A percentile compares a stretch with the other conserved stretches of the same genome.
Evolutionary conservation across 2,888 invertebrate genomes (phyloP).

Genomic region (Calameuta filiformis): DNA sequence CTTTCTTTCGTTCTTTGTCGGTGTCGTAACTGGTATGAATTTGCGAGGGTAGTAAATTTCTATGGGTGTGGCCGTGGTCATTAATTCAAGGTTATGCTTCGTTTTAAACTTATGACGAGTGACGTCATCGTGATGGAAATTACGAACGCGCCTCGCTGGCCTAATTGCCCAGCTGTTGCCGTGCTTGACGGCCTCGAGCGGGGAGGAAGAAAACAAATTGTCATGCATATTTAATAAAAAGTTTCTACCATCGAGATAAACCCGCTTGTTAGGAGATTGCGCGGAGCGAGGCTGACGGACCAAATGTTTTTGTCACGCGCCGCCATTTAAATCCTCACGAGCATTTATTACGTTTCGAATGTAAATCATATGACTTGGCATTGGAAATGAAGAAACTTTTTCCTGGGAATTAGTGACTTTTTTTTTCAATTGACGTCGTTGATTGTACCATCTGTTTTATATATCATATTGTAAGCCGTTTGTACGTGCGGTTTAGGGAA

Average conservation of each 20-base stretch:
- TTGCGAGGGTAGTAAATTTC: not conserved
- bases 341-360: not conserved
- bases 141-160: not conserved
- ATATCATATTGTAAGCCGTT: not conserved
- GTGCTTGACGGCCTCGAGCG: not conserved
- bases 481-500: not conserved
- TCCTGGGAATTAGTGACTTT: not conserved
- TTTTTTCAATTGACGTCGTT: not conserved
- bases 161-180: not conserved
- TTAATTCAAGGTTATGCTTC: not conserved
- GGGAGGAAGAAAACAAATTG: not conserved
- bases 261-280: not conserved
- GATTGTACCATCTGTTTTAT: not conserved
- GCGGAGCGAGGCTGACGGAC: not conserved
- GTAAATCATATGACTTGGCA: not conserved
- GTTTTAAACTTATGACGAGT: not conserved
- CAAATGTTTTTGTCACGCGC: not conserved
- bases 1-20: not conserved
- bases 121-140: not conserved
- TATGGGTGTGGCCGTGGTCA: not conserved
- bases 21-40: not conserved
- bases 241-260: not conserved
- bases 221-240: not conserved
- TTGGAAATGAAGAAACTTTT: not conserved
- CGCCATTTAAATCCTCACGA: not conserved